A percentile compares a stretch with the other conserved stretches of the same genome.
These are phyloP conservation scores for Diglossa cyanea DNA, from an alignment of 2,797 vertebrate species.

Conservation along the genomic window DNA sequence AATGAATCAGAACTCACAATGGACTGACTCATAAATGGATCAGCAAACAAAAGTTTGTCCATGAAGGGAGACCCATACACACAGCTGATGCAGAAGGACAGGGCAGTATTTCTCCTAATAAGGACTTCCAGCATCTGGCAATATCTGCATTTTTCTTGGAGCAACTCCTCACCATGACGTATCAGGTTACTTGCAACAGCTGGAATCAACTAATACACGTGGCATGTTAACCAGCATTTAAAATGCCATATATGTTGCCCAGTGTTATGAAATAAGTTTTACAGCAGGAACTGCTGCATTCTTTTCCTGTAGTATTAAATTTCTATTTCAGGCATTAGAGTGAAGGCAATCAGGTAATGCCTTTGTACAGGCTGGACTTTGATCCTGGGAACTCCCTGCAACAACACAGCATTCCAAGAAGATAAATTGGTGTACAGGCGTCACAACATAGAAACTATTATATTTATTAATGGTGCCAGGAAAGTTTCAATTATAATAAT, in stretches of 20 bases:
- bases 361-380: not conserved
- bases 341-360: not conserved
- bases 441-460: not conserved
- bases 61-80: not conserved
- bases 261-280: not conserved
- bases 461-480: not conserved
- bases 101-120: not conserved
- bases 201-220: not conserved
- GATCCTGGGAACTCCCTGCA: not conserved
- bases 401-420: not conserved
- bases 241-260: not conserved
- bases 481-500: not conserved
- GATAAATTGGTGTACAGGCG: not conserved
- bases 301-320: not conserved
- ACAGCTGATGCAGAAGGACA: not conserved
- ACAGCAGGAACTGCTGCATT: not conserved
- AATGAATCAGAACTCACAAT: not conserved
- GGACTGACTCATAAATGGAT: not conserved
- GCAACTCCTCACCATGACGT: not conserved
- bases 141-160: not conserved
- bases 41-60: not conserved
- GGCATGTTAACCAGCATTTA: not conserved
- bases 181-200: not conserved
- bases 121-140: not conserved
- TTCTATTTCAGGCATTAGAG: fast-evolving